phyloP scores from a whole-genome alignment of 2,113 vertebrate genomes.

The Melospiza melodia region DNA sequence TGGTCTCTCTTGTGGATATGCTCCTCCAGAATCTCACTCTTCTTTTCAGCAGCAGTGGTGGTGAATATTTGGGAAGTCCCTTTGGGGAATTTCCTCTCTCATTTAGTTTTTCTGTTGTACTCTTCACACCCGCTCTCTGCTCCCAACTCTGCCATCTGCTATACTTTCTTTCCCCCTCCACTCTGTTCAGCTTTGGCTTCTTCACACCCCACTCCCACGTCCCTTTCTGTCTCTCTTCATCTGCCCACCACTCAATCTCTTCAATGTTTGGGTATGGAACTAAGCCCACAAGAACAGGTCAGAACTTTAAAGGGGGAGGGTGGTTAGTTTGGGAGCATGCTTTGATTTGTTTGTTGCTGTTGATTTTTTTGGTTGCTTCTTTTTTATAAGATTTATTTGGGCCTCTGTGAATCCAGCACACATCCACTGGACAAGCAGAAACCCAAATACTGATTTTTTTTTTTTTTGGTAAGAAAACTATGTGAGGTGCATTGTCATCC shows the following conservation, averaged over 20 bases:
- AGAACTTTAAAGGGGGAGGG: slow-evolving; percentile 57
- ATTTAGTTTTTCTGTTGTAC: slow-evolving; percentile 80
- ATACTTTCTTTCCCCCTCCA: slow-evolving; percentile 78
- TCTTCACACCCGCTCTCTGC: slow-evolving; percentile 83
- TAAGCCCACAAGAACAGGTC: slow-evolving; percentile 68
- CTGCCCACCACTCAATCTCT: slow-evolving; percentile 80
- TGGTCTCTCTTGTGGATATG: slow-evolving; percentile 53
- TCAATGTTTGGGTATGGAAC: slow-evolving; percentile 73
- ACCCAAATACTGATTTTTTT: slow-evolving; percentile 37
- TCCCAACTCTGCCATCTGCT: slow-evolving; percentile 83
- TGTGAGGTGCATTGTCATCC: slow-evolving; percentile 68
- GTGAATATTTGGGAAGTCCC: slow-evolving; percentile 84
- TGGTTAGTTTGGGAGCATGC: slow-evolving; percentile 2
- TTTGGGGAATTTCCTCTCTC: slow-evolving; percentile 83
- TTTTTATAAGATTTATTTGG: not conserved
- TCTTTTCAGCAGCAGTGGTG: slow-evolving; percentile 68
- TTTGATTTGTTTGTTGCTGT: slow-evolving; percentile 32
- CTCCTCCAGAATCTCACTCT: slow-evolving; percentile 62
- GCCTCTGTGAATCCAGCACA: slow-evolving; percentile 49
- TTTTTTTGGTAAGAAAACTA: slow-evolving; percentile 16
- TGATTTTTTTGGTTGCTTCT: not conserved
- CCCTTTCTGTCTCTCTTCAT: slow-evolving; percentile 81
- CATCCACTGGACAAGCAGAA: slow-evolving; percentile 40
- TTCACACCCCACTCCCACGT: slow-evolving; percentile 86
- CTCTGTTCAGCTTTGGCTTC: slow-evolving; percentile 80